A percentile compares a stretch with the other conserved stretches of the same genome.
Conservation (phyloP, 2,113 vertebrate species). For the Saccopteryx leptura region DNA sequence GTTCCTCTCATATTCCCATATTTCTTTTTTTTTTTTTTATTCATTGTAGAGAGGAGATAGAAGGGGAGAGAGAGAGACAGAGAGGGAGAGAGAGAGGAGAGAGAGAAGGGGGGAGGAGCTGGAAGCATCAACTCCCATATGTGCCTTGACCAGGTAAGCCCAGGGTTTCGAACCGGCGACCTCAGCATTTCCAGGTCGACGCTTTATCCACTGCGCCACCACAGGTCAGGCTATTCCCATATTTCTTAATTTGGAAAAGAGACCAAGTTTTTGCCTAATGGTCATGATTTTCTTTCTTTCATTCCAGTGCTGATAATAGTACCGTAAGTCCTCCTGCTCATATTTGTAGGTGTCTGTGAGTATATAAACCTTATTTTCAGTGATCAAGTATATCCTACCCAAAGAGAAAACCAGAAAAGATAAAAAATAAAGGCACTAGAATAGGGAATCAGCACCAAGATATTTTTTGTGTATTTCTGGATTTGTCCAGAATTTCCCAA, state of each 20-base stretch:
- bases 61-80: no score
- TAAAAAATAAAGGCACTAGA: neutral
- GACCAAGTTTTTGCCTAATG: neutral
- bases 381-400: neutral
- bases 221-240: no score
- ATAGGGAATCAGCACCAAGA: neutral
- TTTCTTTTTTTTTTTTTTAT: no score
- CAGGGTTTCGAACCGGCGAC: no score
- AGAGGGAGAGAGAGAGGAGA: no score
- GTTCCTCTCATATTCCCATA: neutral
- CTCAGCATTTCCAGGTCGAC: no score
- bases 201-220: no score
- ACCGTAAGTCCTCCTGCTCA: neutral
- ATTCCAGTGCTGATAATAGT: neutral
- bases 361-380: neutral
- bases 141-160: no score
- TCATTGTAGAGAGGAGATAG: no score
- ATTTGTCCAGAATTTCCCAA: constrained; percentile 48
- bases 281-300: neutral
- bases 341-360: constrained; percentile 13
- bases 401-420: neutral
- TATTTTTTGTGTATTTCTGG: neutral
- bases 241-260: constrained; percentile 1
- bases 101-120: no score
- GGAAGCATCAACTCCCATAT: no score